Percentiles rank a stretch among this genome's conserved stretches.
These are phyloP conservation scores for Rutpela maculata DNA, from an alignment of 2,888 invertebrate species.

Conservation along the genomic window DNA sequence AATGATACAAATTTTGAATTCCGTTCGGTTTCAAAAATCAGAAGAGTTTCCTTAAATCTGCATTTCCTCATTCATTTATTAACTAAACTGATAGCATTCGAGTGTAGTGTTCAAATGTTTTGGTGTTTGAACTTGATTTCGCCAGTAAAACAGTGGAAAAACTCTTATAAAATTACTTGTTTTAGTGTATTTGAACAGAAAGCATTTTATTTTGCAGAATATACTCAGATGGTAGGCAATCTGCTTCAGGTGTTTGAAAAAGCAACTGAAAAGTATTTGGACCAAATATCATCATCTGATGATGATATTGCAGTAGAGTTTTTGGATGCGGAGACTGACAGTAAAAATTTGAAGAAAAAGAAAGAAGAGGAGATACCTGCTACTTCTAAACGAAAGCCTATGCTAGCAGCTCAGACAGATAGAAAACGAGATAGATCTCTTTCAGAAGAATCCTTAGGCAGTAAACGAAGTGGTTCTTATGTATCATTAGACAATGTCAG, in stretches of 20 bases:
- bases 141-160: no score
- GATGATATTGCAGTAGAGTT: slow-evolving; percentile 85
- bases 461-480: slow-evolving; percentile 51
- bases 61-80: no score
- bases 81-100: no score
- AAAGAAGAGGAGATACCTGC: slow-evolving; percentile 36
- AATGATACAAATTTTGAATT: no score
- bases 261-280: slow-evolving; percentile 88
- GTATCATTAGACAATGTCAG: slow-evolving; percentile 51
- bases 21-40: no score
- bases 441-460: slow-evolving; percentile 62
- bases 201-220: slow-evolving; percentile 79
- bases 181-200: no score
- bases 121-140: no score
- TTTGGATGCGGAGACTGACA: slow-evolving; percentile 74
- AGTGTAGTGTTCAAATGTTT: no score
- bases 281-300: slow-evolving; percentile 87
- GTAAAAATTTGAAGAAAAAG: slow-evolving; percentile 61
- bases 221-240: slow-evolving; percentile 91
- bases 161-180: no score
- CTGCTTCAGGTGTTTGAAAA: slow-evolving; percentile 88
- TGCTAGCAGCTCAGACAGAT: slow-evolving; percentile 66
- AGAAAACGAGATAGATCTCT: slow-evolving; percentile 66
- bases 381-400: slow-evolving; percentile 66
- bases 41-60: no score